Evolutionary conservation across 2,888 invertebrate genomes (phyloP).

Genomic region (Chrysina gloriosa): DNA sequence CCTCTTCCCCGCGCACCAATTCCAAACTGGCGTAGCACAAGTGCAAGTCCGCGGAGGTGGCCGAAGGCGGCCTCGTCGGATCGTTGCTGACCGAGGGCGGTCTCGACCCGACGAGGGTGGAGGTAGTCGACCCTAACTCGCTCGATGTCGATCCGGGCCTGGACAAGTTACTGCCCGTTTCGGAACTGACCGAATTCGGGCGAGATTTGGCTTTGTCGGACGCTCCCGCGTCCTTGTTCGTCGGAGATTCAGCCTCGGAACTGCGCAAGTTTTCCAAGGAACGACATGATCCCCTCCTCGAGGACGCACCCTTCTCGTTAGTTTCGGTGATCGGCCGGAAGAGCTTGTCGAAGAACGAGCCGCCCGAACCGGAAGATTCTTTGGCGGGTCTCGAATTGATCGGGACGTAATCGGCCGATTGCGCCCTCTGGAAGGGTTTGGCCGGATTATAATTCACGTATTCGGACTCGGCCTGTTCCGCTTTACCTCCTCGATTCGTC

Average conservation of each 20-base stretch:
- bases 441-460: constrained; percentile 62
- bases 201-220: constrained; percentile 55
- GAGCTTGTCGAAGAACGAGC: constrained; percentile 61
- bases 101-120: constrained; percentile 61
- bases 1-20: constrained; percentile 65
- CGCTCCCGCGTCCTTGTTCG: constrained; percentile 60
- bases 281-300: constrained; percentile 47
- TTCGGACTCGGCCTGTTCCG: constrained; percentile 51
- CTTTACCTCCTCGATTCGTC: constrained; percentile 41
- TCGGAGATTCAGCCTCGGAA: constrained; percentile 40
- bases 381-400: constrained; percentile 51
- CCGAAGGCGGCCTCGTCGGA: constrained; percentile 56
- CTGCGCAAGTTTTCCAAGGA: constrained; percentile 38
- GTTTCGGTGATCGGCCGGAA: constrained; percentile 51
- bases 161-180: constrained; percentile 47
- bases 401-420: constrained; percentile 31
- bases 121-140: constrained; percentile 59
- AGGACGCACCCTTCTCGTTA: constrained; percentile 44
- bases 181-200: constrained; percentile 45
- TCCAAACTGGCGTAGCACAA: constrained; percentile 77
- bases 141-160: constrained; percentile 61
- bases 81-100: constrained; percentile 62
- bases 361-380: constrained; percentile 65
- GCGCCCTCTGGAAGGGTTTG: constrained; percentile 54
- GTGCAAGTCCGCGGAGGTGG: constrained; percentile 58